These are phyloP conservation scores for Gopherus flavomarginatus DNA, from an alignment of 2,113 vertebrate genomes.

Conservation along the genomic window DNA sequence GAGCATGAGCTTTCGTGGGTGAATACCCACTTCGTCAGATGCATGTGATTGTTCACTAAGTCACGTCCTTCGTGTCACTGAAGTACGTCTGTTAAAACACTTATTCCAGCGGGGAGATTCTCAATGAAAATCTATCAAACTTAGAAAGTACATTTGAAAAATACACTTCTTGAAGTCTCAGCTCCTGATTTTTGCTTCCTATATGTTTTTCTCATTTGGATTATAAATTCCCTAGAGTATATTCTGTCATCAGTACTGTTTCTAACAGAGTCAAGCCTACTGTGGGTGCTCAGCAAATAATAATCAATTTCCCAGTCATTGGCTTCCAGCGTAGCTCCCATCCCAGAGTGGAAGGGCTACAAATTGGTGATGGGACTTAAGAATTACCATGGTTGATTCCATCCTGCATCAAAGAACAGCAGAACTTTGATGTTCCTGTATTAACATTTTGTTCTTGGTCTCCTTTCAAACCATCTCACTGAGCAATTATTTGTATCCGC, in stretches of 20 bases:
- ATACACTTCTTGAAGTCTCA: not conserved
- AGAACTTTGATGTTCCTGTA: conserved; percentile 10
- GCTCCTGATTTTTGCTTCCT: not conserved
- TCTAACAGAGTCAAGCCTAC: not conserved
- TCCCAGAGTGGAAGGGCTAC: not conserved
- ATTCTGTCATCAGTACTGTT: not conserved
- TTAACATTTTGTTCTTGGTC: conserved; percentile 31
- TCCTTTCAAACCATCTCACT: not conserved
- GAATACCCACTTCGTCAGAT: too few relatives aligned
- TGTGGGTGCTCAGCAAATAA: not conserved
- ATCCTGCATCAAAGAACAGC: not conserved
- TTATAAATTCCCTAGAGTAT: not conserved
- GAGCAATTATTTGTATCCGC: conserved; percentile 13
- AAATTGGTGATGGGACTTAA: not conserved
- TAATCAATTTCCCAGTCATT: not conserved
- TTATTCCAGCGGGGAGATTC: not conserved
- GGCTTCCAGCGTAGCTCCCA: not conserved
- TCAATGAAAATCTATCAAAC: not conserved
- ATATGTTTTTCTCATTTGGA: not conserved
- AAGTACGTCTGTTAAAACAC: not conserved
- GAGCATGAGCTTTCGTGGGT: too few relatives aligned
- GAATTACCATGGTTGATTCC: not conserved
- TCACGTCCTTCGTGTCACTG: not conserved
- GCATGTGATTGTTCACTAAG: not conserved
- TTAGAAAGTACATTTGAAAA: not conserved